Evolutionary conservation across 2,113 vertebrate genomes (phyloP).

Genomic region (Synodontis membranacea): DNA sequence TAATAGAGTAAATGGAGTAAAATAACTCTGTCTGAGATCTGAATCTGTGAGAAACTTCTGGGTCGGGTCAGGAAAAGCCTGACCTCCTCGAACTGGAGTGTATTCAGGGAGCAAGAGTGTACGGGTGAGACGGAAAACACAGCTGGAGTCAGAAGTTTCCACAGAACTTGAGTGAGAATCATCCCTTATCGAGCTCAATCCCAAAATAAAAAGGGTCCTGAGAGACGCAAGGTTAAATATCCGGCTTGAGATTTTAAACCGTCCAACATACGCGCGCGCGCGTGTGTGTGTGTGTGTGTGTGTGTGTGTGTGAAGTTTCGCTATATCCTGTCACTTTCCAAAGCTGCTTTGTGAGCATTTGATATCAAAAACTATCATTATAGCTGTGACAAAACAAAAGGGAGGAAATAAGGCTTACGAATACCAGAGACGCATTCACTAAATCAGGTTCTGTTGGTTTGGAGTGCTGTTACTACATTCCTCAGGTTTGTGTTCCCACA

Average conservation of each 20-base stretch:
- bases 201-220: neutral
- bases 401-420: neutral
- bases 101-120: neutral
- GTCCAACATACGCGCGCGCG: neutral
- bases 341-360: neutral
- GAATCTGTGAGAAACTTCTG: conserved; percentile 66
- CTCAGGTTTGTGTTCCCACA: neutral
- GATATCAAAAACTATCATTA: neutral
- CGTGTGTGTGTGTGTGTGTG: neutral
- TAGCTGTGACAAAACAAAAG: neutral
- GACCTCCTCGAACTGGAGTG: conserved; percentile 43
- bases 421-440: neutral
- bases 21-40: conserved; percentile 55
- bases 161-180: conserved; percentile 39
- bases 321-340: conserved; percentile 11
- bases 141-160: conserved; percentile 68
- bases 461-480: neutral
- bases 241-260: neutral
- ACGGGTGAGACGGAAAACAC: conserved; percentile 40
- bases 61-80: conserved; percentile 43
- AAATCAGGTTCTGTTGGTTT: conserved; percentile 29
- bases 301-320: neutral
- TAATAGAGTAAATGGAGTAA: conserved; percentile 41
- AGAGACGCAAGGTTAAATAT: conserved; percentile 15
- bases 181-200: conserved; percentile 32